phyloP scores from a whole-genome alignment of 2,888 invertebrate genomes.

The Cetonia aurata region DNA sequence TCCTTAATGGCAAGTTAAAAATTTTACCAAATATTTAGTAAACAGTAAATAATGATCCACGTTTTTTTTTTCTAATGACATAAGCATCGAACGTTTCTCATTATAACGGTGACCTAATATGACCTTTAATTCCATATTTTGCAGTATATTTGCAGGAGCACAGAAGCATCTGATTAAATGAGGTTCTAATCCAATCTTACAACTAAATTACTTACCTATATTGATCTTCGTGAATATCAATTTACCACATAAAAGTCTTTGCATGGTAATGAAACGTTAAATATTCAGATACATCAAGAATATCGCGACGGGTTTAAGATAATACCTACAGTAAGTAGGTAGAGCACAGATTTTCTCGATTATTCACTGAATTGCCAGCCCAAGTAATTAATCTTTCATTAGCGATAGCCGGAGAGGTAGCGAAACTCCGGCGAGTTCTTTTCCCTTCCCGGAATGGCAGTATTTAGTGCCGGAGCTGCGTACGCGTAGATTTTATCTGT shows the following conservation, averaged over 20 bases:
- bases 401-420: background rate
- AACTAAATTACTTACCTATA: too few relatives aligned
- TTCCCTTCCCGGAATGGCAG: constrained; percentile 5
- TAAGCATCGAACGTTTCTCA: background rate
- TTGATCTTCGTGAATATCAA: too few relatives aligned
- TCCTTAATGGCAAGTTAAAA: too few relatives aligned
- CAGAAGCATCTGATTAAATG: too few relatives aligned
- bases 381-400: background rate
- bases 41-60: background rate
- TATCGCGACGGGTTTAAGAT: too few relatives aligned
- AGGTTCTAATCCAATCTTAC: too few relatives aligned
- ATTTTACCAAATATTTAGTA: constrained; percentile 2
- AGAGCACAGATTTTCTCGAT: constrained; percentile 5
- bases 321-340: background rate
- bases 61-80: background rate
- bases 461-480: background rate
- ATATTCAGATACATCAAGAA: too few relatives aligned
- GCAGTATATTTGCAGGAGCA: too few relatives aligned
- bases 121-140: constrained; percentile 1
- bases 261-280: too few relatives aligned
- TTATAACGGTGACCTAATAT: constrained; percentile 10
- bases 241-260: too few relatives aligned
- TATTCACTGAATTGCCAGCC: constrained; percentile 1
- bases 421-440: background rate
- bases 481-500: background rate